Conservation (phyloP, 2,888 invertebrate genomes). For the Cataglyphis livida region DNA sequence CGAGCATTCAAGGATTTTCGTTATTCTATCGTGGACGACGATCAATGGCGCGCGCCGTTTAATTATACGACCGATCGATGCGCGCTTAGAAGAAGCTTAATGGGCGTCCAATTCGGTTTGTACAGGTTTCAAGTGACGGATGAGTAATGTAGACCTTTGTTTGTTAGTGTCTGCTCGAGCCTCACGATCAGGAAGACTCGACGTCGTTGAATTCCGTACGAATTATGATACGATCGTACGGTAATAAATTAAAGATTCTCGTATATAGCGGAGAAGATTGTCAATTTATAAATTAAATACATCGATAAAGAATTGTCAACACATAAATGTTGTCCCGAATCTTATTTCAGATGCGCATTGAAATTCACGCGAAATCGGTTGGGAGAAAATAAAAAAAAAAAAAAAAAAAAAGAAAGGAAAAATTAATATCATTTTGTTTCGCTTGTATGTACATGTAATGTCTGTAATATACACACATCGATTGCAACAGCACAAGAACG, state of each 20-base stretch:
- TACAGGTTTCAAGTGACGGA: constrained; percentile 37
- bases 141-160: constrained; percentile 57
- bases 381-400: constrained; percentile 5
- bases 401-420: constrained; percentile 1
- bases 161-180: constrained; percentile 50
- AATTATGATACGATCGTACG: neutral
- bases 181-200: neutral
- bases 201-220: neutral
- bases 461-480: neutral
- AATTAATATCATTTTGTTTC: neutral
- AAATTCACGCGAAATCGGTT: constrained; percentile 2
- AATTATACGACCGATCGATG: constrained; percentile 31
- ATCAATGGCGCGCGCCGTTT: constrained; percentile 32
- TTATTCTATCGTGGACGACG: constrained; percentile 15
- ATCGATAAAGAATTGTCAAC: constrained; percentile 18
- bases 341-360: neutral
- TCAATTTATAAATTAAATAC: constrained; percentile 22
- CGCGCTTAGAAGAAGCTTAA: neutral
- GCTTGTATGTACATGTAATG: neutral
- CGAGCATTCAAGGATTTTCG: constrained; percentile 31
- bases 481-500: neutral
- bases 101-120: constrained; percentile 30
- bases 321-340: neutral
- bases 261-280: neutral
- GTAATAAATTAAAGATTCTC: constrained; percentile 39